Evolutionary conservation across 2,113 vertebrate genomes (phyloP), one percentile per base, ranked within the genome.

Genomic region (Lagopus leucura): DNA sequence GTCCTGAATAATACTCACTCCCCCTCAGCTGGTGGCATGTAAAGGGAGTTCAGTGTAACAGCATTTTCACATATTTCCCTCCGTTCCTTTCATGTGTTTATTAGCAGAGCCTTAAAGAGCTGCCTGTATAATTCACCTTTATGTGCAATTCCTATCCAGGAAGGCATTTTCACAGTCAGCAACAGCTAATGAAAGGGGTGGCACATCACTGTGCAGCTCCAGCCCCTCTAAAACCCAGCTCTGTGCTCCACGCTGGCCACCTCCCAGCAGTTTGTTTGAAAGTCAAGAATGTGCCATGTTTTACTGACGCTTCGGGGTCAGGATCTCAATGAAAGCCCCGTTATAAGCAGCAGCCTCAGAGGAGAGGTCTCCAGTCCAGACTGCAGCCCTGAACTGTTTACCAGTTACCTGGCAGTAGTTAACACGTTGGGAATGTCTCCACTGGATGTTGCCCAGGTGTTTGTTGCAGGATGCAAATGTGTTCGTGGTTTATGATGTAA

Each of bases 191-290:
- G 96, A 97, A 97, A 91, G 95, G 92, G 81, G 89, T 88, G 93
- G 86, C 52, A 93, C 93, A 82, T 77, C 8, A 10, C 87, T 3
- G 3, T 43, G 64, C 13, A 21, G 1, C 76, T 94, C 48, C 89
- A 87, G 92, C 4, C 34, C 76, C 9, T 80, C 63, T 84, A 71
- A 94, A 97, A 95, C 32, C 95, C 18, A 5, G 25, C 88, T 90
- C 93, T 96, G 91, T 93, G 94, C 83, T 96, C 47, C 1, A 57
- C 1, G 13, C 71, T 97, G 94, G 95, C 91, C 2, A 55, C 72
- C 57, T 86, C 95, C 94, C 95, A 97, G 89, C 28, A 96, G 70
- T 93, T 88, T 86, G 87, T 93, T 95, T 92, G 83, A 80, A 94
- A 96, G 84, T 86, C 94, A 97, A 92, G 92, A 88, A 96, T 95